Percentiles rank a stretch among this genome's conserved stretches.
phyloP scores from a whole-genome alignment of 2,113 vertebrate genomes.

The Phoenicopterus ruber region DNA sequence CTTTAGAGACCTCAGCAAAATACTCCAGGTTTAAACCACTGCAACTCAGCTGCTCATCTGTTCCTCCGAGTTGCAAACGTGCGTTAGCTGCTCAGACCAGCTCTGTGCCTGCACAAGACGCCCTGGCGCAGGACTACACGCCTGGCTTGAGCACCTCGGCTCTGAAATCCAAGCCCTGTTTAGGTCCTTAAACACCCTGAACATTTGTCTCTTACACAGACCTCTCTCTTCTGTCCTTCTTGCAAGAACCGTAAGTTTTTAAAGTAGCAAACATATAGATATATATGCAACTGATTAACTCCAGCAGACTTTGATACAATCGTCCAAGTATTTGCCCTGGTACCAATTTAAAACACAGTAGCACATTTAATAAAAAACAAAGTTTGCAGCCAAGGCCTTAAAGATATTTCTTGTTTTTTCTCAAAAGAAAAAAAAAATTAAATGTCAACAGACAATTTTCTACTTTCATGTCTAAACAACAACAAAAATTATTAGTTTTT shows the following conservation, averaged over 20 bases:
- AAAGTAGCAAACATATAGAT: background rate
- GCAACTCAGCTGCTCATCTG: background rate
- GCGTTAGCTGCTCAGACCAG: background rate
- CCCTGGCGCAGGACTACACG: background rate
- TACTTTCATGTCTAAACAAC: conserved; percentile 33
- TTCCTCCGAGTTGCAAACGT: background rate
- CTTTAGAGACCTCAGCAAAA: background rate
- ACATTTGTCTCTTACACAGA: background rate
- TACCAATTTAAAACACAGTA: conserved; percentile 72
- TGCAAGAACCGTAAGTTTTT: background rate
- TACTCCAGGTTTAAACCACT: background rate
- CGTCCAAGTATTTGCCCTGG: conserved; percentile 61
- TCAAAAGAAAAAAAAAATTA: background rate
- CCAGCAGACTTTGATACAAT: conserved; percentile 65
- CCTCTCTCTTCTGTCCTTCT: background rate
- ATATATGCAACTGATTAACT: conserved; percentile 58
- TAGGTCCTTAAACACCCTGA: background rate
- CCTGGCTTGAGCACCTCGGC: background rate
- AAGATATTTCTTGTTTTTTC: conserved; percentile 23
- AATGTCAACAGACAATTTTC: conserved; percentile 39
- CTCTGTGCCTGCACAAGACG: background rate
- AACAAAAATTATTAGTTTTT: conserved; percentile 1
- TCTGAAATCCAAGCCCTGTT: background rate
- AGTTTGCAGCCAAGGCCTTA: conserved; percentile 54
- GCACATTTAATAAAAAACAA: conserved; percentile 63